These are phyloP conservation scores for Agrochola litura DNA, from an alignment of 2,888 invertebrate genomes.

Conservation along the genomic window DNA sequence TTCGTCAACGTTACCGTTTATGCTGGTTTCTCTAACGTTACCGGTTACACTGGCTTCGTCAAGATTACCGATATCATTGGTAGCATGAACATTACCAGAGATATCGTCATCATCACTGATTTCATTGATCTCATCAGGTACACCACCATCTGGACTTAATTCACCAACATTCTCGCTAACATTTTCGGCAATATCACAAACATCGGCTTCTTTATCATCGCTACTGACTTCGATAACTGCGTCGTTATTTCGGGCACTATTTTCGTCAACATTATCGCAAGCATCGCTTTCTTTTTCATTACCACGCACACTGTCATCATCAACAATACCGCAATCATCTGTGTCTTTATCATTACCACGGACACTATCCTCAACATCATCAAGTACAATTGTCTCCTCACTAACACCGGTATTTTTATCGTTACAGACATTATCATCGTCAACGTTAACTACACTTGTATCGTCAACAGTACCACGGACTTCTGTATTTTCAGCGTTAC, in stretches of 20 bases:
- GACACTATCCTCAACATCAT: slow-evolving; percentile 23
- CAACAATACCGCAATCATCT: background rate
- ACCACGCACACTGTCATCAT: background rate
- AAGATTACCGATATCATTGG: background rate
- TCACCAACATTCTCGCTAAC: slow-evolving; percentile 2
- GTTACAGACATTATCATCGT: background rate
- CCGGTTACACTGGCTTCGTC: no score
- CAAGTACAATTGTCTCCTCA: background rate
- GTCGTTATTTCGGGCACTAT: background rate
- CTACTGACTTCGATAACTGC: slow-evolving; percentile 18
- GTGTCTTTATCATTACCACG: background rate
- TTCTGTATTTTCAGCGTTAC: background rate
- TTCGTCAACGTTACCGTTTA: background rate
- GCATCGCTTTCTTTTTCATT: background rate
- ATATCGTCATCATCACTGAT: slow-evolving; percentile 21
- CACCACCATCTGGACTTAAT: background rate
- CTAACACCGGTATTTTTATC: background rate
- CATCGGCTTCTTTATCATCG: slow-evolving; percentile 20
- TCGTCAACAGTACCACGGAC: background rate
- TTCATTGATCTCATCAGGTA: slow-evolving; percentile 4
- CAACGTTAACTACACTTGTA: background rate
- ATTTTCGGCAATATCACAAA: background rate
- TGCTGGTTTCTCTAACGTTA: background rate
- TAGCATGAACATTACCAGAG: background rate
- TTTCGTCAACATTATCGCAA: background rate